A percentile compares a stretch with the other conserved stretches of the same genome.
Conservation (phyloP, 1,140 invertebrate species). For the Dolichoris vasculosae region DNA sequence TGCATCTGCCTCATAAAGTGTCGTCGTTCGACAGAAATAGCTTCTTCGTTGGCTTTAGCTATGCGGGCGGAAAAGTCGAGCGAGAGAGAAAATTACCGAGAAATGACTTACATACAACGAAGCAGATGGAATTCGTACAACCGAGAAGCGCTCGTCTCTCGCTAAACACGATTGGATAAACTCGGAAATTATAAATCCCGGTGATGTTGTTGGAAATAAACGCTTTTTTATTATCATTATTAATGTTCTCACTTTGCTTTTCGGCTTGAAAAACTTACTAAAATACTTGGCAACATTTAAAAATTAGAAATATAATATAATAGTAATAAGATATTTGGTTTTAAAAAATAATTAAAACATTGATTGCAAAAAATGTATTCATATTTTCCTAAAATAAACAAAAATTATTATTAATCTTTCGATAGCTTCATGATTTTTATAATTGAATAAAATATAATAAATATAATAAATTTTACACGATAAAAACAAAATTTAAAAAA, state of each 20-base stretch:
- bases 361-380: no score
- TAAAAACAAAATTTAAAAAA: no score
- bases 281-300: no score
- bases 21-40: conserved; percentile 15
- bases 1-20: neutral
- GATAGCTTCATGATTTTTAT: no score
- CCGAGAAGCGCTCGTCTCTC: neutral
- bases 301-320: neutral
- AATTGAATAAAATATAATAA: no score
- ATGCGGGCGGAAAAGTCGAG: neutral
- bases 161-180: neutral
- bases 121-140: neutral
- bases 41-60: neutral
- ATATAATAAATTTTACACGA: no score
- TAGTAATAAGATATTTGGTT: neutral
- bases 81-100: neutral
- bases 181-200: neutral
- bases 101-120: neutral
- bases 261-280: no score
- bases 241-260: neutral
- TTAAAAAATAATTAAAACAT: no score
- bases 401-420: no score
- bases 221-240: neutral
- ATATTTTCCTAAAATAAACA: no score
- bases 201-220: neutral